Conservation (phyloP, 2,113 vertebrate genomes). For the Aegithalos caudatus region DNA sequence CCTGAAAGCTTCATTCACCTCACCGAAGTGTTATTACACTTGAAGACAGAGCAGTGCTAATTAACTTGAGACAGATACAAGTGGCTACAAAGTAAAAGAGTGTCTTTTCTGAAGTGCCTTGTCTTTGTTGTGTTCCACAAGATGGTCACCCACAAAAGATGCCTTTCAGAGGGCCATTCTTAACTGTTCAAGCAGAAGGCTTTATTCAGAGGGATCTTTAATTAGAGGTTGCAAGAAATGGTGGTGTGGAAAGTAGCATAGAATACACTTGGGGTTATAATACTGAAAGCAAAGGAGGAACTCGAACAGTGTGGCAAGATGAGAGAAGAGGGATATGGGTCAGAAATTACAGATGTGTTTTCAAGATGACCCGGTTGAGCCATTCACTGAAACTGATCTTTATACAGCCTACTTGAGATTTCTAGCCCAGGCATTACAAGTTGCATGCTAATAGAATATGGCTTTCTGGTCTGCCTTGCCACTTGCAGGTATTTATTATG, state of each 20-base stretch:
- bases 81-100: neutral
- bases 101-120: neutral
- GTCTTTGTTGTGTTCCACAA: neutral
- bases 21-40: neutral
- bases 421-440: neutral
- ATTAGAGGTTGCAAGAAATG: conserved; percentile 4
- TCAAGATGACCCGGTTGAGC: neutral
- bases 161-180: neutral
- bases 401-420: neutral
- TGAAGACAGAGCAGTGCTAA: neutral
- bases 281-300: neutral
- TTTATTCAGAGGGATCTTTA: neutral
- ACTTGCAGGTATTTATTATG: neutral
- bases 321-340: neutral
- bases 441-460: neutral
- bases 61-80: neutral
- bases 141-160: neutral
- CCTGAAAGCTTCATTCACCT: neutral
- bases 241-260: neutral
- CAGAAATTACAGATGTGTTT: neutral
- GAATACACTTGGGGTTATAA: neutral
- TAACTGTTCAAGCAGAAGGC: neutral
- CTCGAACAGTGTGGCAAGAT: neutral
- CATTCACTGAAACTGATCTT: neutral
- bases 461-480: neutral